Percentiles rank a stretch among this genome's conserved stretches.
phyloP scores from a whole-genome alignment of 1,140 invertebrate genomes.

The Adoxophyes honmai region DNA sequence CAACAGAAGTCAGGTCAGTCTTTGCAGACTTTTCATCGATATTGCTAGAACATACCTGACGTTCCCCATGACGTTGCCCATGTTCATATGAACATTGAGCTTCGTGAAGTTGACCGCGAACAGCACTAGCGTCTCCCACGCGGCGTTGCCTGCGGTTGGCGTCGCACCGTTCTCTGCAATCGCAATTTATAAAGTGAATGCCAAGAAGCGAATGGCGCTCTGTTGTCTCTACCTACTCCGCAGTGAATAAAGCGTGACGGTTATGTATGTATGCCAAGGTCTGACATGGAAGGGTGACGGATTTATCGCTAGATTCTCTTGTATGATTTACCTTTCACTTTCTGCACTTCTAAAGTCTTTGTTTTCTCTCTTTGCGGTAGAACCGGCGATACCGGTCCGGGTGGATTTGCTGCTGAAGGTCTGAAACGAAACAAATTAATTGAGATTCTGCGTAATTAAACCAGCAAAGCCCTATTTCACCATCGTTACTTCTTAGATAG shows the following conservation, averaged over 20 bases:
- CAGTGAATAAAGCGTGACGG: no score
- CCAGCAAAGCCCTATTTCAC: no score
- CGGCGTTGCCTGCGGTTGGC: constrained; percentile 62
- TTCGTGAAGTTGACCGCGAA: constrained; percentile 97
- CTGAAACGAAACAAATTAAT: constrained; percentile 35
- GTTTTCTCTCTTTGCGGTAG: constrained; percentile 69
- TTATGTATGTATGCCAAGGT: no score
- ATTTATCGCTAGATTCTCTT: no score
- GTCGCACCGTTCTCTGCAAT: constrained; percentile 45
- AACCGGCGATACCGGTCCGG: constrained; percentile 63
- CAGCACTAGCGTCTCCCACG: constrained; percentile 96
- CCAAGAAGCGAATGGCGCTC: no score
- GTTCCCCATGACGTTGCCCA: constrained; percentile 99
- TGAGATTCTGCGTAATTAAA: no score
- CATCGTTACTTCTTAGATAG: no score
- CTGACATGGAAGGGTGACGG: no score
- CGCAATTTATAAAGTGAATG: no score
- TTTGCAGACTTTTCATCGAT: no score
- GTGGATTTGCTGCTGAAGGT: constrained; percentile 42
- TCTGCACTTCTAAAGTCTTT: constrained; percentile 60
- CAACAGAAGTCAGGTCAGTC: no score
- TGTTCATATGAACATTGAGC: constrained; percentile 98
- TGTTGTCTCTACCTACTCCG: no score
- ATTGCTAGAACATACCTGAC: constrained; percentile 81
- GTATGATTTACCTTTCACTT: constrained; percentile 58